These are phyloP conservation scores for Diachrysia chrysitis DNA, from an alignment of 2,888 invertebrate species.

Conservation along the genomic window DNA sequence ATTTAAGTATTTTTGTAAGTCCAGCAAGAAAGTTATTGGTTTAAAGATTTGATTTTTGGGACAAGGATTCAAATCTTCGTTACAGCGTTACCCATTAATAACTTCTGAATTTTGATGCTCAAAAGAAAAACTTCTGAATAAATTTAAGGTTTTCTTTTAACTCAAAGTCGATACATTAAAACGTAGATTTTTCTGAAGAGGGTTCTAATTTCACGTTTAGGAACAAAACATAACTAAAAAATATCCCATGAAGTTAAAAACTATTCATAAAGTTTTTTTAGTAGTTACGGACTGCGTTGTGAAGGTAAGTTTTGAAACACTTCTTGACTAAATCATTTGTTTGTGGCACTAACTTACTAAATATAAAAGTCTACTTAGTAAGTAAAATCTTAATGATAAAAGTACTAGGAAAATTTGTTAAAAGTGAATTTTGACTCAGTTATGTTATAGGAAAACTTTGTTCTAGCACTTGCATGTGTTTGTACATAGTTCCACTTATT, in stretches of 20 bases:
- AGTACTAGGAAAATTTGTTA: not conserved
- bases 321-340: not conserved
- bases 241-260: too few species aligned
- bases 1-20: not conserved
- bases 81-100: not conserved
- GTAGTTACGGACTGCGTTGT: too few species aligned
- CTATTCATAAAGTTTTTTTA: not conserved
- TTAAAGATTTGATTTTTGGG: not conserved
- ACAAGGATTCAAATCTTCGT: not conserved
- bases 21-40: not conserved
- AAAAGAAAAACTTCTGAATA: too few species aligned
- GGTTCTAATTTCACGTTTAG: too few species aligned
- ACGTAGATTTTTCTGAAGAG: too few species aligned
- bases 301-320: too few species aligned
- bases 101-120: too few species aligned
- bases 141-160: too few species aligned
- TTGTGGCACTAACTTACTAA: not conserved
- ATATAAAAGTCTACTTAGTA: not conserved
- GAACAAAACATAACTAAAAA: too few species aligned
- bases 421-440: slow-evolving; percentile 8
- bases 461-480: slow-evolving; percentile 36
- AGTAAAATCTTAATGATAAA: not conserved
- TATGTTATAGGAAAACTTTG: slow-evolving; percentile 31
- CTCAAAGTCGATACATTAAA: too few species aligned
- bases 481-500: slow-evolving; percentile 50